Evolutionary conservation across 2,888 invertebrate genomes (phyloP), one percentile per base, ranked within the genome.

Genomic region (Noctuana brunneofusca): DNA sequence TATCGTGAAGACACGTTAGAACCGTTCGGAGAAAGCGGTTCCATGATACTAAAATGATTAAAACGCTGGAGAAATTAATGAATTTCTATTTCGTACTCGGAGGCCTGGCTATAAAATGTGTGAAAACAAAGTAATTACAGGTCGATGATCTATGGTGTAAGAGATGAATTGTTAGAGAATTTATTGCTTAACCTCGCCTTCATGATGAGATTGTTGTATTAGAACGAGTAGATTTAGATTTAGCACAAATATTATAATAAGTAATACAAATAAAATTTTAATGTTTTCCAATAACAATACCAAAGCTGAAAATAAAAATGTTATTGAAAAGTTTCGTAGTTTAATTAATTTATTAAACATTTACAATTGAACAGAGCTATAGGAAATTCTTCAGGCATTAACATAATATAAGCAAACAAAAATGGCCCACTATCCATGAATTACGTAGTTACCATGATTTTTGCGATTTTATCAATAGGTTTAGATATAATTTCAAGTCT

Each of bases 21-120:
- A 22, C 43, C 55, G 46, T 38, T 43, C 14, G 20, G 50, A 63
- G 55, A 62, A 62, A 62, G 54, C 48, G 24, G 48, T 30, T 41
- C 11, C 56, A 52, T 14, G 38, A 62, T 59, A 49, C 46, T 32
- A 49, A 59, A 57, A 63, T 64, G 64, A 65, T 65, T 55, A 38
- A 55, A 62, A 62, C 62, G 62, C 49, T 41, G 3, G 60, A 48
- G 62, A 41, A 55, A 55, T 62, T 62, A 49, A 55, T 55, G 54
- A 55, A 53, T 60, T 60, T 60, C 53, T 60, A 46, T 56, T 56
- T 60, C 24, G n/a, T 54, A 54, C 22, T 27, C 14, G 54, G 24
- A 14, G 16, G 32, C 27, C 22, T 46, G 20, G 35, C 48, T 54
- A 18, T 54, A 60, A 60, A 54, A 46, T 60, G 46, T 59, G 46